Conservation (phyloP, 2,888 invertebrate species). For the Callimorpha dominula region DNA sequence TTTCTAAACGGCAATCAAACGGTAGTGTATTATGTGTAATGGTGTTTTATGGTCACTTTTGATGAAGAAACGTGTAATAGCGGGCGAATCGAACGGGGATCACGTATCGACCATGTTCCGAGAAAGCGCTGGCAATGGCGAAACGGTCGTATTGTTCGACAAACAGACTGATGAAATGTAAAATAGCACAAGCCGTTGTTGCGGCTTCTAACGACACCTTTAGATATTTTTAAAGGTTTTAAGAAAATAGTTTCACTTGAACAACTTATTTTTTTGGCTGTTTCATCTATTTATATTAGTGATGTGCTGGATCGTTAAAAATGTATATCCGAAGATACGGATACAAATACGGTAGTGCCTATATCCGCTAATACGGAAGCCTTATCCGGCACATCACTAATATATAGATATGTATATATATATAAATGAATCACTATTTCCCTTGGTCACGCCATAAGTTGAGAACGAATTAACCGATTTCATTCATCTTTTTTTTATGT, state of each 20-base stretch:
- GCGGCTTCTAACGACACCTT: background rate
- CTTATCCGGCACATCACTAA: too few relatives aligned
- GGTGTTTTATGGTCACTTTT: conserved; percentile 26
- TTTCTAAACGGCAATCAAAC: background rate
- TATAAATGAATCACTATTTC: too few relatives aligned
- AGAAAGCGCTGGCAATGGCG: conserved; percentile 61
- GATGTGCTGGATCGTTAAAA: too few relatives aligned
- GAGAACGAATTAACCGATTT: too few relatives aligned
- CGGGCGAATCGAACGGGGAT: conserved; percentile 60
- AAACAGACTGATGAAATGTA: conserved; percentile 48
- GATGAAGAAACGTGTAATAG: conserved; percentile 46
- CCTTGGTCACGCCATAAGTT: too few relatives aligned
- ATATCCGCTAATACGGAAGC: too few relatives aligned
- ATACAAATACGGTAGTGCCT: too few relatives aligned
- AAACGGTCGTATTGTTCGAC: conserved; percentile 54
- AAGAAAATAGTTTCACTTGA: background rate
- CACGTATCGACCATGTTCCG: conserved; percentile 65
- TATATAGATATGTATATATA: too few relatives aligned
- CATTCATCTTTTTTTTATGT: too few relatives aligned
- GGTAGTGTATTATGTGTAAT: conserved; percentile 21
- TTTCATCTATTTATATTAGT: background rate
- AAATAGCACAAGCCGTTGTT: conserved; percentile 17
- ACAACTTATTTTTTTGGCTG: background rate
- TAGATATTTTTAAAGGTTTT: background rate
- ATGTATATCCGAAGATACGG: too few relatives aligned